Evolutionary conservation across 2,888 invertebrate species (phyloP).

Genomic region (Oscheius myriophilus): DNA sequence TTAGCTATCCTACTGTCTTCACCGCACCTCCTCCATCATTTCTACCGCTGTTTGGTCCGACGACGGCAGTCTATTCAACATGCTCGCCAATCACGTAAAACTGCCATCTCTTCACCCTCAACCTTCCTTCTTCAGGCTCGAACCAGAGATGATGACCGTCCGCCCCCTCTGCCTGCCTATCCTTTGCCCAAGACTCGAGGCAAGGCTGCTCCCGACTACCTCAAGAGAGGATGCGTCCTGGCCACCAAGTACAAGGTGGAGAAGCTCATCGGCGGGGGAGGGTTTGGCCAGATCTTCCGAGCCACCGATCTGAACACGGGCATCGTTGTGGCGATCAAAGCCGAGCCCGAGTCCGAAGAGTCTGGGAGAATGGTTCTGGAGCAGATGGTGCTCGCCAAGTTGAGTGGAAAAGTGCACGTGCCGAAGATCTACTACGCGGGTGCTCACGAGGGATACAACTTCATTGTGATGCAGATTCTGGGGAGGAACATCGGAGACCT

Average conservation of each 20-base stretch:
- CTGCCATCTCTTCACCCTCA: too few species aligned
- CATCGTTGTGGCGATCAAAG: constrained; percentile 61
- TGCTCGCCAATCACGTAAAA: too few species aligned
- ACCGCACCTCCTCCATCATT: too few species aligned
- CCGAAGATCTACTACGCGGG: constrained; percentile 60
- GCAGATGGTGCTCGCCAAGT: constrained; percentile 50
- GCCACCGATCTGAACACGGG: constrained; percentile 46
- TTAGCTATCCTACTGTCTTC: too few species aligned
- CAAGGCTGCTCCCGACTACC: constrained; percentile 13
- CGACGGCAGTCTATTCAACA: too few species aligned
- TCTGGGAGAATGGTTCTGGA: constrained; percentile 64
- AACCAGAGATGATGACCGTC: too few species aligned
- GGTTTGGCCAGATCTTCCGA: constrained; percentile 66
- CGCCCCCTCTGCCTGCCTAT: too few species aligned
- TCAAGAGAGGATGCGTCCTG: neutral
- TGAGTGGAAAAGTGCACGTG: constrained; percentile 43
- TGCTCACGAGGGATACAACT: constrained; percentile 48
- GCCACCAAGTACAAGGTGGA: constrained; percentile 36
- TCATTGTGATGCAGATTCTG: constrained; percentile 66
- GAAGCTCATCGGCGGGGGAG: constrained; percentile 64
- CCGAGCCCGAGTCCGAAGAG: constrained; percentile 58
- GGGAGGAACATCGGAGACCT: constrained; percentile 63
- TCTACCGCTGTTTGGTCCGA: too few species aligned
- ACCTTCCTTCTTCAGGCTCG: too few species aligned
- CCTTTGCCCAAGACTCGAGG: constrained; percentile 8